Evolutionary conservation across 2,888 invertebrate genomes (phyloP).

Genomic region (Nephrotoma flavescens): DNA sequence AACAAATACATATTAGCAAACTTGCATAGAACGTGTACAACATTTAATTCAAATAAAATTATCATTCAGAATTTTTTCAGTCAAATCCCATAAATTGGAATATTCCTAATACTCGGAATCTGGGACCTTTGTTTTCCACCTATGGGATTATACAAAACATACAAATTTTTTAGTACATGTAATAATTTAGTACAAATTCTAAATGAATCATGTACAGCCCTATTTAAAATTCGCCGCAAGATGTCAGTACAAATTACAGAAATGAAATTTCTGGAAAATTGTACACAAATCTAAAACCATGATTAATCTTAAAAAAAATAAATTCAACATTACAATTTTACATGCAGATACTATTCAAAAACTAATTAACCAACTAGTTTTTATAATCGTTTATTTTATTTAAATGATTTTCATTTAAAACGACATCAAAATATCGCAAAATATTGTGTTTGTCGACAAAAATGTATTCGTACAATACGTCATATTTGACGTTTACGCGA

Average conservation of each 20-base stretch:
- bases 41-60: too few species aligned
- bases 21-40: too few species aligned
- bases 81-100: too few species aligned
- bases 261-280: not conserved
- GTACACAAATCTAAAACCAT: not conserved
- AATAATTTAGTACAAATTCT: not conserved
- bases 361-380: not conserved
- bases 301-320: not conserved
- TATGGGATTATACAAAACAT: too few species aligned
- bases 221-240: not conserved
- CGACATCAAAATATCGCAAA: not conserved
- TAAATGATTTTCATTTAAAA: not conserved
- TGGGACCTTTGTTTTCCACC: too few species aligned
- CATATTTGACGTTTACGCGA: not conserved
- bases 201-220: not conserved
- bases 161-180: too few species aligned
- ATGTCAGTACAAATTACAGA: not conserved
- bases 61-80: too few species aligned
- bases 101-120: too few species aligned
- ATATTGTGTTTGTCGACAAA: not conserved
- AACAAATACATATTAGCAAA: too few species aligned
- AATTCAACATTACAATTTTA: not conserved
- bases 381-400: not conserved
- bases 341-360: not conserved
- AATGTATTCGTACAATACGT: not conserved